phyloP scores from a whole-genome alignment of 2,797 vertebrate genomes.

The Hapalemur alaotrensis region DNA sequence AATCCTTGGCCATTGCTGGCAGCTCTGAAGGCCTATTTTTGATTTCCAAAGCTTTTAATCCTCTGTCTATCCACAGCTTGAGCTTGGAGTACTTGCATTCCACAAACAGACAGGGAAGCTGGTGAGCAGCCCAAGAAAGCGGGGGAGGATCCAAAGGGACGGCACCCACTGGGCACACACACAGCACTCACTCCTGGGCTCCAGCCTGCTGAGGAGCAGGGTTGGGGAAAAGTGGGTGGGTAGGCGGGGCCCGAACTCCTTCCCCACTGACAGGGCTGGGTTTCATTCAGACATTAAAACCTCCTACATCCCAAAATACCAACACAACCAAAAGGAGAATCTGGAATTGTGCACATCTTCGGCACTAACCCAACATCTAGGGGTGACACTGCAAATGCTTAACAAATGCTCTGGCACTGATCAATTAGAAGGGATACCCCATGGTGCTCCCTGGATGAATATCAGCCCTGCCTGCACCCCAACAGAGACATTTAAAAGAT shows the following conservation, averaged over 20 bases:
- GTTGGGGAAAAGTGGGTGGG: not conserved
- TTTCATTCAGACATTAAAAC: not conserved
- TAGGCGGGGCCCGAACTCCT: not conserved
- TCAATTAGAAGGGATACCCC: not conserved
- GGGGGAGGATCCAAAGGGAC: not conserved
- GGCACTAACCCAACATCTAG: not conserved
- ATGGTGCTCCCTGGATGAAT: not conserved
- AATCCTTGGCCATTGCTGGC: slow-evolving; percentile 10
- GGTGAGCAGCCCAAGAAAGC: not conserved
- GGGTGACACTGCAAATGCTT: not conserved
- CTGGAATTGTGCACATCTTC: not conserved
- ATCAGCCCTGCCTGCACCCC: not conserved
- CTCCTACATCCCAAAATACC: not conserved
- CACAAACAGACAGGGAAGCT: slow-evolving; percentile 24
- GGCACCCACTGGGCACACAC: not conserved
- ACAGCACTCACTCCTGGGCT: not conserved
- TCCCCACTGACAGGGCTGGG: not conserved
- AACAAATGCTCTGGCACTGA: not conserved
- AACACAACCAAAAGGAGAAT: not conserved
- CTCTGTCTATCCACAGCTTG: slow-evolving; percentile 36
- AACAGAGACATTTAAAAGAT: slow-evolving; percentile 42
- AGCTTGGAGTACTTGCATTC: slow-evolving; percentile 23
- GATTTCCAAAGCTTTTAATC: slow-evolving; percentile 48
- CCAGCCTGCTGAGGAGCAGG: not conserved
- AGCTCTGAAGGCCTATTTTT: slow-evolving; percentile 45